phyloP scores from a whole-genome alignment of 2,797 vertebrate genomes.

The Loriculus beryllinus region DNA sequence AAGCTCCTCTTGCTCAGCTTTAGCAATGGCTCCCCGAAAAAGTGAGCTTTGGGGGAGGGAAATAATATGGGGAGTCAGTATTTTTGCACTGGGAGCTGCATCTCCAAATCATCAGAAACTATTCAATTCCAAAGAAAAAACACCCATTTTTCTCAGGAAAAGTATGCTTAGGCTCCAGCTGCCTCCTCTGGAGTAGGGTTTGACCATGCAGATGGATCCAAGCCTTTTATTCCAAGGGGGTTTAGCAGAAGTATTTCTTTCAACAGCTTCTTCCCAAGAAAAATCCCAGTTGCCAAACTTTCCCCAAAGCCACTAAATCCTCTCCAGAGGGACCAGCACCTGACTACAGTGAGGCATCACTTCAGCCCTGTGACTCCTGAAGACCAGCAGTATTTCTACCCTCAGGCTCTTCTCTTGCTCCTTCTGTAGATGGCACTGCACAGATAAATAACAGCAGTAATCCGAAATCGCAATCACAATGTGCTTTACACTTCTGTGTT shows the following conservation, averaged over 20 bases:
- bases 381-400: neutral
- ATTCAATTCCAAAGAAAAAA: neutral
- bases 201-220: neutral
- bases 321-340: accelerated
- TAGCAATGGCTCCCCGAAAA: neutral
- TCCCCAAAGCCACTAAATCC: neutral
- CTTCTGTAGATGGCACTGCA: neutral
- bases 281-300: neutral
- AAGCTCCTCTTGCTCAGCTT: neutral
- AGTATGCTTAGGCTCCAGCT: neutral
- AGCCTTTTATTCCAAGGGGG: neutral
- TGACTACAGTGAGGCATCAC: neutral
- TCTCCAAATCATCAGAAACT: neutral
- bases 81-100: neutral
- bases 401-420: neutral
- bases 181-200: neutral
- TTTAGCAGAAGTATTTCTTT: neutral
- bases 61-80: accelerated
- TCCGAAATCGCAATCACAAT: neutral
- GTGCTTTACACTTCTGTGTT: neutral
- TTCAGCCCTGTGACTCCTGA: neutral
- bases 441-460: neutral
- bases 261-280: neutral
- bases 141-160: neutral
- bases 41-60: accelerated